These are phyloP conservation scores for Sebastes matsubarae DNA, from an alignment of 2,797 vertebrate species.

Conservation along the genomic window DNA sequence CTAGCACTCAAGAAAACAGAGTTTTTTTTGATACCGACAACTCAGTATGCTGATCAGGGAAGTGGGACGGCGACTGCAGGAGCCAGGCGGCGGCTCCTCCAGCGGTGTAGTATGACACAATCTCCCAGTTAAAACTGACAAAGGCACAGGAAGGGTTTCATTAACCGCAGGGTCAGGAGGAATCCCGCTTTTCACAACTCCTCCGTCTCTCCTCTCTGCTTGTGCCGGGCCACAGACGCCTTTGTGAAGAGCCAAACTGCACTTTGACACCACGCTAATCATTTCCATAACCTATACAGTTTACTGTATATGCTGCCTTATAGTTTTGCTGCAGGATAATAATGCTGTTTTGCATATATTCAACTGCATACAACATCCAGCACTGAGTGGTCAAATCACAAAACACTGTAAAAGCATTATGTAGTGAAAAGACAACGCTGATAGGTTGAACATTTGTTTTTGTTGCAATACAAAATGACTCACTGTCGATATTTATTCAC, in stretches of 20 bases:
- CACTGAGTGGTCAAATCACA: not conserved
- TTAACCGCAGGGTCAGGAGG: conserved; percentile 78
- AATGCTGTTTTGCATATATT: not conserved
- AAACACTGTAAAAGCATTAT: not conserved
- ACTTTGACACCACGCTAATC: conserved; percentile 42
- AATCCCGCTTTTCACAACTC: conserved; percentile 55
- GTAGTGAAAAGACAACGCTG: not conserved
- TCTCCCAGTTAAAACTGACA: conserved; percentile 78
- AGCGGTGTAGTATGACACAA: conserved; percentile 57
- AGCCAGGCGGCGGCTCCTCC: conserved; percentile 57
- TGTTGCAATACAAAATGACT: not conserved
- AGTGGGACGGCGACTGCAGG: conserved; percentile 54
- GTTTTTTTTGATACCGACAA: conserved; percentile 57
- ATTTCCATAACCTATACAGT: conserved; percentile 19
- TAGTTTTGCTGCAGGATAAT: conserved; percentile 2
- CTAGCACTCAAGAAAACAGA: conserved; percentile 40
- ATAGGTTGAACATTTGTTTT: not conserved
- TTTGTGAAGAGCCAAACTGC: conserved; percentile 39
- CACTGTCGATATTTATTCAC: not conserved
- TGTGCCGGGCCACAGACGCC: conserved; percentile 11
- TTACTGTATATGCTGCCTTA: not conserved
- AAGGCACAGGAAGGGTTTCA: conserved; percentile 82
- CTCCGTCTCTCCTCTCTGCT: conserved; percentile 37
- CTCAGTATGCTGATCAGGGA: conserved; percentile 72
- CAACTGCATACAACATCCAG: not conserved